Evolutionary conservation across 2,797 vertebrate genomes (phyloP).

Genomic region (Decapterus maruadsi): DNA sequence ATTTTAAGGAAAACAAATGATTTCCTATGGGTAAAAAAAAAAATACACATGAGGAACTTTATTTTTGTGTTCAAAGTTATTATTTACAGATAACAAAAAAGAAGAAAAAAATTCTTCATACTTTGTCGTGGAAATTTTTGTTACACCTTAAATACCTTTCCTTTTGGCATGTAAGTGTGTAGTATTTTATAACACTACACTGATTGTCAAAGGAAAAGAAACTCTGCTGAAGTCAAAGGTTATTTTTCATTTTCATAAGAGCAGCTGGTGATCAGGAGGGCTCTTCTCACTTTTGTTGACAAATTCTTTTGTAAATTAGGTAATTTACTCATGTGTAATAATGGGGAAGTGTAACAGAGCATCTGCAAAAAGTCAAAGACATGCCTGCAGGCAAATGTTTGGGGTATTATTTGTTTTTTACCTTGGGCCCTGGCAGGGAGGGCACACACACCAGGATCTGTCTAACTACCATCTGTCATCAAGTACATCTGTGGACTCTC

Average conservation of each 20-base stretch:
- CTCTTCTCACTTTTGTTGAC: constrained; percentile 3
- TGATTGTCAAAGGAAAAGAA: background rate
- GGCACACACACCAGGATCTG: constrained; percentile 57
- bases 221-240: background rate
- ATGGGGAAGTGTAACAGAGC: constrained; percentile 49
- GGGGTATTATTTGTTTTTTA: constrained; percentile 58
- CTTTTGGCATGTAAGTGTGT: too few species aligned
- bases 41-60: background rate
- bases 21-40: background rate
- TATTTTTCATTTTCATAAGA: background rate
- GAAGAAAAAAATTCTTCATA: background rate
- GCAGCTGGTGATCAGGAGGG: background rate
- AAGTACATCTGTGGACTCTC: constrained; percentile 52
- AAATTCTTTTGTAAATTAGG: constrained; percentile 3
- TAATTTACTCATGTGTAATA: constrained; percentile 25
- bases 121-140: too few species aligned
- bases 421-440: constrained; percentile 53
- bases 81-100: background rate
- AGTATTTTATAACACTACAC: background rate
- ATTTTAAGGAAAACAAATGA: background rate
- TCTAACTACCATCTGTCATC: constrained; percentile 65
- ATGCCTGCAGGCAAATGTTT: constrained; percentile 45
- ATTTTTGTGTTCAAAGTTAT: background rate
- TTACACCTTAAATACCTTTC: background rate
- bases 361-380: constrained; percentile 56